These are phyloP conservation scores for Sebastes minor DNA, from an alignment of 2,797 vertebrate species.

Conservation along the genomic window DNA sequence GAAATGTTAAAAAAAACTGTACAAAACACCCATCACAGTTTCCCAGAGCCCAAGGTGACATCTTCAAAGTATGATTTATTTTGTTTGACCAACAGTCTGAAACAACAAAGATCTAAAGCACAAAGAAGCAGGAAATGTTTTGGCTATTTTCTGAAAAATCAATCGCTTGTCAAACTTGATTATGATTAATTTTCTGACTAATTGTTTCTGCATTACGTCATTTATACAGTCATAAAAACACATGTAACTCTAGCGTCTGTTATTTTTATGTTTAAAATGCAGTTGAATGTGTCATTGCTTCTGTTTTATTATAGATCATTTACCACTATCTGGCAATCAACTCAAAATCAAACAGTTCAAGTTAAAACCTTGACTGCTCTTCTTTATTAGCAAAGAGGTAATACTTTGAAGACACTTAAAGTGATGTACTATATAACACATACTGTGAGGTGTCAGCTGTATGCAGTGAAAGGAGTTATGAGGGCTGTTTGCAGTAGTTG, in stretches of 20 bases:
- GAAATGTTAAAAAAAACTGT: not conserved
- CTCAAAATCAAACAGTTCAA: not conserved
- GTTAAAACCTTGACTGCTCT: not conserved
- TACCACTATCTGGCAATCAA: not conserved
- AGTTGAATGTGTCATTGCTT: not conserved
- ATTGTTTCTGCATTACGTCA: not conserved
- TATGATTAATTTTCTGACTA: not conserved
- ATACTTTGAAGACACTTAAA: not conserved
- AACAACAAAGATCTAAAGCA: not conserved
- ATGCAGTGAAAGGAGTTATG: not conserved
- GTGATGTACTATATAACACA: not conserved
- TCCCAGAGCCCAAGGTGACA: not conserved
- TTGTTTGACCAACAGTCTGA: not conserved
- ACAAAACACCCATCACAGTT: not conserved
- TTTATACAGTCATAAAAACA: not conserved
- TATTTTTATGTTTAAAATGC: not conserved
- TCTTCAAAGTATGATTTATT: not conserved
- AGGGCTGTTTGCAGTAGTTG: conserved; percentile 38
- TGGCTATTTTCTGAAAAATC: not conserved
- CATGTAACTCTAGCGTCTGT: too few relatives aligned
- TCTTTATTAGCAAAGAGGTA: not conserved
- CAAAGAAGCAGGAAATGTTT: not conserved
- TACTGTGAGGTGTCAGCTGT: not conserved
- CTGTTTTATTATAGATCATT: not conserved
- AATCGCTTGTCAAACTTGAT: not conserved